Conservation (phyloP, 2,888 invertebrate genomes). For the Dorcus parallelipipedus region DNA sequence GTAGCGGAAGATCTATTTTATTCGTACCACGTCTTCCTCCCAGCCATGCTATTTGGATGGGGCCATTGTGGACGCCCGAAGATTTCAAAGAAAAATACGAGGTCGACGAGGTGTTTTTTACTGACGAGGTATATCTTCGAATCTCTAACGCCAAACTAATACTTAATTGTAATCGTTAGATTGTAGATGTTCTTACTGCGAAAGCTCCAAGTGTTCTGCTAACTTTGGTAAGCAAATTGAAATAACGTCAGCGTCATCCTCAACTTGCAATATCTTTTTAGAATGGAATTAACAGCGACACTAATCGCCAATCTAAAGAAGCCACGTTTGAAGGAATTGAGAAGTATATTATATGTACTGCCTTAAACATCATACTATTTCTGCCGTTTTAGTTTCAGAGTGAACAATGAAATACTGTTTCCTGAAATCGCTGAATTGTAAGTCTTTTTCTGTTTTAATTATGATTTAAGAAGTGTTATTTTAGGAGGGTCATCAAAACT, state of each 20-base stretch:
- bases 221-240: constrained; percentile 7
- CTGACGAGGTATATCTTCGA: constrained; percentile 61
- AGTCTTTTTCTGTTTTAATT: constrained; percentile 42
- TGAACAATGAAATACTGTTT: constrained; percentile 71
- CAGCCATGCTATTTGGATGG: constrained; percentile 93
- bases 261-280: constrained; percentile 23
- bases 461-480: constrained; percentile 27
- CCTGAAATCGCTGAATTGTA: constrained; percentile 85
- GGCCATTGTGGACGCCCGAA: constrained; percentile 67
- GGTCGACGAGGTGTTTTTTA: constrained; percentile 78
- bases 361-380: background rate
- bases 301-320: constrained; percentile 71
- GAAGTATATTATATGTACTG: constrained; percentile 56
- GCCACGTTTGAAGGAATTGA: constrained; percentile 84
- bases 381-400: constrained; percentile 61
- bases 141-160: background rate
- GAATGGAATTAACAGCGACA: constrained; percentile 71
- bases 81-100: constrained; percentile 78
- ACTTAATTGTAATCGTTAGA: background rate
- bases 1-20: constrained; percentile 65
- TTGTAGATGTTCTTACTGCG: background rate
- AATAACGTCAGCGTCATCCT: background rate
- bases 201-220: constrained; percentile 6
- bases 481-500: constrained; percentile 80
- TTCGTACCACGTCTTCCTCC: constrained; percentile 87